These are phyloP conservation scores for Pangasianodon gigas DNA, from an alignment of 2,113 vertebrate genomes.

Conservation along the genomic window DNA sequence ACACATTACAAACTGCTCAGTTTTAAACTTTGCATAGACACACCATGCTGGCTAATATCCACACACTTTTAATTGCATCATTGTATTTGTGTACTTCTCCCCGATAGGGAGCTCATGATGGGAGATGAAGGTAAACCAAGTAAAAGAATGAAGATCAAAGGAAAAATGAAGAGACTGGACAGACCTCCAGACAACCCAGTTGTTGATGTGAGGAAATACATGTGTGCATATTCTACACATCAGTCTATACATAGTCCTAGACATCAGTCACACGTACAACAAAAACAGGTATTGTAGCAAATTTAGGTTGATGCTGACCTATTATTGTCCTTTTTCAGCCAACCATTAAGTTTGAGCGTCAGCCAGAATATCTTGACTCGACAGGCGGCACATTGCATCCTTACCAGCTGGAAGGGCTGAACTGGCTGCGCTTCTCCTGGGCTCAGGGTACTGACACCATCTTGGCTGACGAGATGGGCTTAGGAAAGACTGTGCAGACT, in stretches of 20 bases:
- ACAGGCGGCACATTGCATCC: conserved; percentile 92
- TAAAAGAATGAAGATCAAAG: conserved; percentile 90
- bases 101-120: conserved; percentile 89
- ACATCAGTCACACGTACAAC: not conserved
- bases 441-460: conserved; percentile 98
- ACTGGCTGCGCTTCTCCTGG: conserved; percentile 98
- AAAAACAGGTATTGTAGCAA: not conserved
- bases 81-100: not conserved
- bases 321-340: conserved; percentile 72
- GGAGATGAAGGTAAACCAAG: conserved; percentile 93
- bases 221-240: no score
- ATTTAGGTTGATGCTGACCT: not conserved
- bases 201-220: conserved; percentile 81
- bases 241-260: not conserved
- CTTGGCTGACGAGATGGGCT: conserved; percentile 95
- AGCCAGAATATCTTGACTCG: conserved; percentile 90
- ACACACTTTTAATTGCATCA: not conserved
- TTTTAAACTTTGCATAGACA: not conserved
- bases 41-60: not conserved
- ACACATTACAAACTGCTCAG: not conserved
- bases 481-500: conserved; percentile 97
- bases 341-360: conserved; percentile 95
- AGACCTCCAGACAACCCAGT: conserved; percentile 93
- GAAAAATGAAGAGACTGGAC: conserved; percentile 84
- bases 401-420: conserved; percentile 96